A percentile compares a stretch with the other conserved stretches of the same genome.
phyloP scores from a whole-genome alignment of 1,140 invertebrate genomes.

The Cepaea nemoralis region DNA sequence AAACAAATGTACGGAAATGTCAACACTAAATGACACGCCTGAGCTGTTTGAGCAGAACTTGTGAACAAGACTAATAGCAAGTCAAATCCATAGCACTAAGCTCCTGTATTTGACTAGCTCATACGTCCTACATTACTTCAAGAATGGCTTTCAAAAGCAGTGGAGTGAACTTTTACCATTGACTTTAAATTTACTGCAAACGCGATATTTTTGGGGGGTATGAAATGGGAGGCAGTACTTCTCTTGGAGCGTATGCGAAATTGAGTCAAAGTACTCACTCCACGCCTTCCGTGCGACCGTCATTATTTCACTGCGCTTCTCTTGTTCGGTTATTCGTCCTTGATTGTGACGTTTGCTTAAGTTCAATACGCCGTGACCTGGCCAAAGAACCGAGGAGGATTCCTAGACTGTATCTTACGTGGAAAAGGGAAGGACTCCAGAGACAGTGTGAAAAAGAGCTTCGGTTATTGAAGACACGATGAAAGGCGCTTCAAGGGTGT shows the following conservation, averaged over 20 bases:
- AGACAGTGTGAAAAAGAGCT: not conserved
- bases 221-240: not conserved
- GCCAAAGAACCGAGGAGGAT: not conserved
- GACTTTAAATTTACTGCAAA: constrained; percentile 11
- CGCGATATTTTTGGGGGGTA: too few relatives aligned
- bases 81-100: too few relatives aligned
- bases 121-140: not conserved
- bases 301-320: too few relatives aligned
- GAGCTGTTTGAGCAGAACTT: too few relatives aligned
- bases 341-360: not conserved
- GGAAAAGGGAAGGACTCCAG: not conserved
- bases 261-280: not conserved
- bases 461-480: not conserved
- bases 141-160: not conserved
- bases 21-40: too few relatives aligned
- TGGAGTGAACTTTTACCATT: not conserved
- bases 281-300: not conserved
- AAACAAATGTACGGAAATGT: too few relatives aligned
- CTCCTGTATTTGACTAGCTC: too few relatives aligned
- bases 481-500: not conserved
- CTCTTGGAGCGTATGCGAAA: not conserved
- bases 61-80: too few relatives aligned
- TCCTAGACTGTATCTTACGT: not conserved
- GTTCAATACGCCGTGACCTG: not conserved
- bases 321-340: not conserved